phyloP scores from a whole-genome alignment of 2,113 vertebrate species.

The Apus apus region DNA sequence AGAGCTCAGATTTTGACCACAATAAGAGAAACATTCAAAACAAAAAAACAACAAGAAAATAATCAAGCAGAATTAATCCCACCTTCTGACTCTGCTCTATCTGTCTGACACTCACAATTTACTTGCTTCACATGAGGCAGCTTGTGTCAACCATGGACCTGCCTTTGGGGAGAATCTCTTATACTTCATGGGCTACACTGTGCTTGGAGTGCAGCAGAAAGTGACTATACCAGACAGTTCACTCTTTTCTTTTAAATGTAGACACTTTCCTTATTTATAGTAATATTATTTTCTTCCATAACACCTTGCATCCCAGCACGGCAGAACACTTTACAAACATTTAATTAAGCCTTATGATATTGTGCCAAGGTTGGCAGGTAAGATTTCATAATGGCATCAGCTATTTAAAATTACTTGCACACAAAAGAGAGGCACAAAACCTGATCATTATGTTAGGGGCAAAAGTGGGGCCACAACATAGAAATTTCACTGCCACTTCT shows the following conservation, averaged over 20 bases:
- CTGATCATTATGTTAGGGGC: background rate
- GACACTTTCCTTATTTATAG: background rate
- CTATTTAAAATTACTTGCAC: background rate
- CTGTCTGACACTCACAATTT: background rate
- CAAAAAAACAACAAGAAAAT: background rate
- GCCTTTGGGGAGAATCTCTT: background rate
- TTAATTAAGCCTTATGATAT: slow-evolving; percentile 18
- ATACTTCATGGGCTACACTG: background rate
- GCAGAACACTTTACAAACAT: slow-evolving; percentile 7
- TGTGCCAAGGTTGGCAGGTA: background rate
- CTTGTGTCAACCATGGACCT: background rate
- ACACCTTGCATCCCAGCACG: background rate
- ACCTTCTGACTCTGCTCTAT: background rate
- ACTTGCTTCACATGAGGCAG: background rate
- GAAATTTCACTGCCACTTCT: background rate
- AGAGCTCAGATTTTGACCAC: background rate
- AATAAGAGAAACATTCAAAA: background rate
- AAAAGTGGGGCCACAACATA: background rate
- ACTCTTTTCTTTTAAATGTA: background rate
- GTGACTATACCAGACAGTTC: background rate
- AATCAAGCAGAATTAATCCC: background rate
- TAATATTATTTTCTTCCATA: background rate
- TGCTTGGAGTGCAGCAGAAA: background rate
- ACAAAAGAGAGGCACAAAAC: background rate
- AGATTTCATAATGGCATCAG: slow-evolving; percentile 8